Percentiles rank a stretch among this genome's conserved stretches.
These are phyloP conservation scores for Rotaria socialis DNA, from an alignment of 2,888 invertebrate genomes.

Conservation along the genomic window DNA sequence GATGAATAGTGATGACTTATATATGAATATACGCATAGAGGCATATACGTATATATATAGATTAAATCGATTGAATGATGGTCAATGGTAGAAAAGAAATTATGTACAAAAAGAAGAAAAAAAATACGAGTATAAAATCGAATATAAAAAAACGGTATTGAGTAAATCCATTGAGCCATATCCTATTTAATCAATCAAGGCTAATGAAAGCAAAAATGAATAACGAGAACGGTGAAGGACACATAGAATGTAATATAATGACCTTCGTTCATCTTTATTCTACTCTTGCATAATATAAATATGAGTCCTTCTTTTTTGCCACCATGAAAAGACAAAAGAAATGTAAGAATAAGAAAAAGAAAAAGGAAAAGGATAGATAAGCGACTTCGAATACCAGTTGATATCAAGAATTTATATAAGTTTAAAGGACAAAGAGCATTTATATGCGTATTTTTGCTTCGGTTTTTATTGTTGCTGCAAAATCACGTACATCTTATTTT, in stretches of 20 bases:
- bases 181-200: background rate
- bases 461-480: background rate
- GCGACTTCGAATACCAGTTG: background rate
- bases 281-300: background rate
- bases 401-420: background rate
- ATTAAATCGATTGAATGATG: too few species aligned
- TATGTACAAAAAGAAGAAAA: background rate
- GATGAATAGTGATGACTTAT: too few species aligned
- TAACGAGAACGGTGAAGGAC: background rate
- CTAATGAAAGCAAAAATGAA: too few species aligned
- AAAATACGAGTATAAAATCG: background rate
- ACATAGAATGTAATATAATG: background rate
- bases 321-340: too few species aligned
- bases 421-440: background rate
- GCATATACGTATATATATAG: too few species aligned
- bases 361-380: background rate
- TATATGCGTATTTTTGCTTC: background rate
- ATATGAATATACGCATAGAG: too few species aligned
- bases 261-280: background rate
- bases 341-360: background rate
- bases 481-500: background rate
- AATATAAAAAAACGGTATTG: background rate
- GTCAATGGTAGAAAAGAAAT: background rate
- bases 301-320: background rate
- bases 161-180: background rate